Conservation (phyloP, 2,888 invertebrate species). For the Lasioglossum lativentre region DNA sequence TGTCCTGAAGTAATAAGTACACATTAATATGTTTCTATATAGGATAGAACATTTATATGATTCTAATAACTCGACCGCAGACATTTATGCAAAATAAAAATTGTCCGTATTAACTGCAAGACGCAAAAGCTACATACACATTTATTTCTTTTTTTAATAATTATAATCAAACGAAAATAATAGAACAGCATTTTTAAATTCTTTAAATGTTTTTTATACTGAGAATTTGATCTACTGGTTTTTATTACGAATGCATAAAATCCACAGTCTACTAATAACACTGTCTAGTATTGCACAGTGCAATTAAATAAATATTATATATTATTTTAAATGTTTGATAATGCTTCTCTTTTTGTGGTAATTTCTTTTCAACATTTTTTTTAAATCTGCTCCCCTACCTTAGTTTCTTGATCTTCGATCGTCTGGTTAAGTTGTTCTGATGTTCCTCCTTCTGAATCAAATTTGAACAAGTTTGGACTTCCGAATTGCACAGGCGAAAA, state of each 20-base stretch:
- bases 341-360: background rate
- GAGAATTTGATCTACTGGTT: too few species aligned
- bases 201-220: too few species aligned
- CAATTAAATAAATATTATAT: background rate
- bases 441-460: conserved; percentile 11
- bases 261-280: too few species aligned
- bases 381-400: too few species aligned
- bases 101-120: too few species aligned
- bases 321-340: background rate
- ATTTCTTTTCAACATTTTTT: background rate
- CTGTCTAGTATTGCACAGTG: background rate
- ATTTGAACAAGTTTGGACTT: background rate
- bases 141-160: too few species aligned
- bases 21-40: background rate
- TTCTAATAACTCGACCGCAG: too few species aligned
- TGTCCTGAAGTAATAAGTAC: conserved; percentile 16
- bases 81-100: too few species aligned
- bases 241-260: too few species aligned
- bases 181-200: too few species aligned
- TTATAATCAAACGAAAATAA: too few species aligned
- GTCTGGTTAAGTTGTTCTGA: background rate
- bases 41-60: background rate
- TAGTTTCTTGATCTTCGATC: background rate
- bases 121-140: too few species aligned
- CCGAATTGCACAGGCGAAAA: background rate